Base-by-base conservation (phyloP, 2,113 vertebrate genomes). In the Pygoscelis antarcticus region DNA sequence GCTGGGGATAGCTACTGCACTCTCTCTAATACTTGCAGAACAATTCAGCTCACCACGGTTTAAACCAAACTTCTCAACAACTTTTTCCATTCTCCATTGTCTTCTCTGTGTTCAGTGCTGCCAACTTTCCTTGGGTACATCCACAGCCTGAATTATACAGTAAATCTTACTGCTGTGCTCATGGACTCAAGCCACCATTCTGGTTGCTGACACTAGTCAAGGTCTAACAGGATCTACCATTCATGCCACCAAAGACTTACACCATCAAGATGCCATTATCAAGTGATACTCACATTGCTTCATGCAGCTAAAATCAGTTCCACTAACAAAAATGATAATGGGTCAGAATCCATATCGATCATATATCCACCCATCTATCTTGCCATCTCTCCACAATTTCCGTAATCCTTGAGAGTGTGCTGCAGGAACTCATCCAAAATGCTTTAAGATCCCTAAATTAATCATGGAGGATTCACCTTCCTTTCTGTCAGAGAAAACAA, bases 401-500 rank as follows among this genome's bases (percentile, higher is more conserved):
- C 12, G 0, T 61, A 83, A 94, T 83, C 77, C 91, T 89, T 79
- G 58, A 96, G 89, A 91, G 70, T 18, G 42, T 3, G 11, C 75
- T 87, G 51, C 66, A 93, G 93, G 95, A 96, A 36, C 71, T 91
- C 75, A 93, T 91, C 95, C 94, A 85, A 96, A 94, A 96, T 68
- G 75, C 89, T 94, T 93, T 83, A 94, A 95, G 91, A 97, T 66
- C 89, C 78, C 68, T 62, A 81, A 91, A 90, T 89, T 89, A 92
- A 95, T 60, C 75, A 72, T 21, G 89, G 89, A 94, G 30, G 68
- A 80, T 91, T 91, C 95, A 90, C 93, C 84, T 91, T 87, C 87
- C 75, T 47, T 96, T 97, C 95, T 89, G 94, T 75, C 82, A 91
- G 95, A 78, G 38, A 83, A 94, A 96, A 96, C 36, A 96, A 95